Evolutionary conservation across 1,140 invertebrate genomes (phyloP).

Genomic region (Drosophila pallidifrons): DNA sequence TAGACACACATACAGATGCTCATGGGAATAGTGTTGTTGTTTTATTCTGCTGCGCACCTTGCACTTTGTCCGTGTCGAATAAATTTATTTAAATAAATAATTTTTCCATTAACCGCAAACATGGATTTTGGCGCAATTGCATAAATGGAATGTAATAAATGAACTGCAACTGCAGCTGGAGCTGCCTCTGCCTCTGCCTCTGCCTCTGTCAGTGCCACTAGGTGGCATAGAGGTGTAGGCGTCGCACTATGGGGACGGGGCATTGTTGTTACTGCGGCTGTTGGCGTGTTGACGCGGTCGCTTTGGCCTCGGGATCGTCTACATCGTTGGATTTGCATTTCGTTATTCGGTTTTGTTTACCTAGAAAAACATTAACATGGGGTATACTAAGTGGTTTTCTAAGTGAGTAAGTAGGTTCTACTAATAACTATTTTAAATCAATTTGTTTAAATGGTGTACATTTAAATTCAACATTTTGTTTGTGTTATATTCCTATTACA

Average conservation of each 20-base stretch:
- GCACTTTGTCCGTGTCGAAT: conserved; percentile 57
- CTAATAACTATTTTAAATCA: too few species aligned
- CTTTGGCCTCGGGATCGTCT: conserved; percentile 28
- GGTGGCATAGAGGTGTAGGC: not conserved
- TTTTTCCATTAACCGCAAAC: conserved; percentile 81
- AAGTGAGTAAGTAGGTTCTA: too few species aligned
- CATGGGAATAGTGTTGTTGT: conserved; percentile 19
- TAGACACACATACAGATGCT: not conserved
- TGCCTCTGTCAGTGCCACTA: not conserved
- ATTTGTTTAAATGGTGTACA: too few species aligned
- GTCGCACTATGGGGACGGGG: not conserved
- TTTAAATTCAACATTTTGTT: too few species aligned
- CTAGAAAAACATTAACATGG: not conserved
- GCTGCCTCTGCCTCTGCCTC: not conserved
- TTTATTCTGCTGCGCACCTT: conserved; percentile 18
- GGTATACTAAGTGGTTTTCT: not conserved
- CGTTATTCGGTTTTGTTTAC: conserved; percentile 17
- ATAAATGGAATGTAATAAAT: conserved; percentile 62
- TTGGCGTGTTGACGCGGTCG: conserved; percentile 69
- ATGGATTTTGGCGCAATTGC: conserved; percentile 78
- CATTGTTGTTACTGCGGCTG: conserved; percentile 58
- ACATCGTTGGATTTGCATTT: conserved; percentile 29
- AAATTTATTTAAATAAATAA: conserved; percentile 81
- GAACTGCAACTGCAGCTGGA: conserved; percentile 1
- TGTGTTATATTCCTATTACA: too few species aligned